These are phyloP conservation scores for Melinopterus prodromus DNA, from an alignment of 2,888 invertebrate species.

Conservation along the genomic window DNA sequence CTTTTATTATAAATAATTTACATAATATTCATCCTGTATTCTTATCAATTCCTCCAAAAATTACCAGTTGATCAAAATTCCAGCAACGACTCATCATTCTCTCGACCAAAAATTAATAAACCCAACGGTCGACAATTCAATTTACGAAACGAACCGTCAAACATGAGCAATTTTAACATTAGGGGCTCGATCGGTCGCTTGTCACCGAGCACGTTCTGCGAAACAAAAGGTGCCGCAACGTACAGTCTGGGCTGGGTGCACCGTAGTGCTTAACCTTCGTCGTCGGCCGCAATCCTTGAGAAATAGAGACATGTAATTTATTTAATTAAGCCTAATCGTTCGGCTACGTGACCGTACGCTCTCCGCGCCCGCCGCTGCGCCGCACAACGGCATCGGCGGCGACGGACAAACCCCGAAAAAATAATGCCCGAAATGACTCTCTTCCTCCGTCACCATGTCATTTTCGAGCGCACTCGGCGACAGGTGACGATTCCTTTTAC, in stretches of 20 bases:
- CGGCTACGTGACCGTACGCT: conserved; percentile 56
- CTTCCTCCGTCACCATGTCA: conserved; percentile 58
- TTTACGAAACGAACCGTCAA: too few relatives aligned
- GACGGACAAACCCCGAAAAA: conserved; percentile 51
- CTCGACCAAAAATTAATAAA: too few relatives aligned
- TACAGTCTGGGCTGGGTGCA: background rate
- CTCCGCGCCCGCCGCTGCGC: conserved; percentile 9
- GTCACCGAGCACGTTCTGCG: background rate
- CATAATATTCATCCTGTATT: too few relatives aligned
- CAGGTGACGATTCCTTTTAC: background rate
- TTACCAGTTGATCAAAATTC: too few relatives aligned
- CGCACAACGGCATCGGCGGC: background rate
- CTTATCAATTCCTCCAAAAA: too few relatives aligned
- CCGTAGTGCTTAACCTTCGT: conserved; percentile 47
- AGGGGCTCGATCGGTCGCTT: background rate
- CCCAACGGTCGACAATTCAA: too few relatives aligned
- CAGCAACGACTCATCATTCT: too few relatives aligned
- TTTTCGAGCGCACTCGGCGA: conserved; percentile 45
- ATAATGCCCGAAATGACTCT: conserved; percentile 55
- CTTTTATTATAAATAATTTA: too few relatives aligned
- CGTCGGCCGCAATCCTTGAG: conserved; percentile 56
- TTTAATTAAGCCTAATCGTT: conserved; percentile 60
- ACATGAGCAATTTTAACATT: too few relatives aligned
- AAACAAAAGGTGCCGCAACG: background rate
- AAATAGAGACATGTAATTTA: conserved; percentile 61